Conservation (phyloP, 2,113 vertebrate species). For the Tachycineta bicolor region DNA sequence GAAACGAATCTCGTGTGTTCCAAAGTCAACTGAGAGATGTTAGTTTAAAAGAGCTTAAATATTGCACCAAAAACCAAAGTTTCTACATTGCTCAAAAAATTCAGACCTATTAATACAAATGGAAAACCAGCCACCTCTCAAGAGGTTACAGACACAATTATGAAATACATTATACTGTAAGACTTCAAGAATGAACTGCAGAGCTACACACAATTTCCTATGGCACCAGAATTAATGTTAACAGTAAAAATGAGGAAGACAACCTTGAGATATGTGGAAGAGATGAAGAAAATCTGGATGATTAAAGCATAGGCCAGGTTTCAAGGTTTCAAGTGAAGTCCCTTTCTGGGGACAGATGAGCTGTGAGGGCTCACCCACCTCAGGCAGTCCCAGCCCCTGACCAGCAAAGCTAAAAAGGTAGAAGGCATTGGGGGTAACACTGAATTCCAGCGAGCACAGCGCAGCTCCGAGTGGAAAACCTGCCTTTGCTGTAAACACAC, state of each 20-base stretch:
- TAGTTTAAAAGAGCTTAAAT: neutral
- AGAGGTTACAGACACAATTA: neutral
- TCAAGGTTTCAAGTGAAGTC: neutral
- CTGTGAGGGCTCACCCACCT: no score
- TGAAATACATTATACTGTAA: neutral
- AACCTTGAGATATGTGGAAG: neutral
- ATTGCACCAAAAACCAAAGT: neutral
- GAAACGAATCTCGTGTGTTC: neutral
- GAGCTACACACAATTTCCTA: neutral
- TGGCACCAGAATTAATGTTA: neutral
- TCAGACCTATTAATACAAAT: neutral
- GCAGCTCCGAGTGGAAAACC: neutral
- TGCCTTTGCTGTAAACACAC: neutral
- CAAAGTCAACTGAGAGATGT: neutral
- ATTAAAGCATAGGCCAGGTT: neutral
- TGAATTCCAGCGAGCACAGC: neutral
- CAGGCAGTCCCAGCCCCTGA: neutral
- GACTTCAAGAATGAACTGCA: neutral
- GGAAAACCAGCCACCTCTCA: neutral
- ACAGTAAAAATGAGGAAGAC: neutral
- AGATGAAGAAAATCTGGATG: neutral
- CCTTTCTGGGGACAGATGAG: neutral
- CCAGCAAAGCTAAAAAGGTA: neutral
- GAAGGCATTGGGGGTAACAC: rapidly evolving
- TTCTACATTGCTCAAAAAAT: neutral